Evolutionary conservation across 92 coral and sea anemone genomes (phyloP), one percentile per base, ranked within the genome.

Genomic region (Zoanthus sociatus): DNA sequence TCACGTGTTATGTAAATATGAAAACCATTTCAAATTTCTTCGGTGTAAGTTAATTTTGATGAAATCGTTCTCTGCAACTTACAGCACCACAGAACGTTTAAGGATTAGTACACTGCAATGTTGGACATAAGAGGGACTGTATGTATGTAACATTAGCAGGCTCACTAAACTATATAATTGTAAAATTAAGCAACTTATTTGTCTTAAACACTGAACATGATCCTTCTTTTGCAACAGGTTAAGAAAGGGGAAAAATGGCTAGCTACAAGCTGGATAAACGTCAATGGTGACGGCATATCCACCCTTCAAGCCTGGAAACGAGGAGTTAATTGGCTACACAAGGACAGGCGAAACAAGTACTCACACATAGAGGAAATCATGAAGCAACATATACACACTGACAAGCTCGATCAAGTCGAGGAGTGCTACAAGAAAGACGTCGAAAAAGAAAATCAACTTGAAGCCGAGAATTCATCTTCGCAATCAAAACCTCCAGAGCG

Each of bases 211-310:
- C 21, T 9, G 11, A 26, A 6, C 42, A 42, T 15, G 10, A 17
- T n/a, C 33, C 21, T 9, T 11, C 7, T 79, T 6, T 46, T 11
- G n/a, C 3, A 5, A 76, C 44, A 81, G 85, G 85, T 81, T 81
- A 94, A 12, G 75, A 86, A 82, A 50, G 98, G 98, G 32, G 94
- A 93, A 60, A 94, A 93, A 86, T 94, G 98, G 98, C 71, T 93
- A 5, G 98, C 94, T 50, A 87, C 90, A 18, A 89, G 84, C 86
- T 94, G 96, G 96, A 87, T 94, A 4, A 91, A 94, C 72, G 66
- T 94, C 54, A 90, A 89, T 30, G 98, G 98, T 17, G 98, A 94
- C 42, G 98, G 98, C 12, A 90, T 84, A 30, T 60, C 76, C 55
- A 90, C 90, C 1, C 72, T 94, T 46, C 76, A 83, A 53, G 98